A percentile compares a stretch with the other conserved stretches of the same genome.
phyloP scores from a whole-genome alignment of 2,113 vertebrate genomes.

The Ctenomys sociabilis region DNA sequence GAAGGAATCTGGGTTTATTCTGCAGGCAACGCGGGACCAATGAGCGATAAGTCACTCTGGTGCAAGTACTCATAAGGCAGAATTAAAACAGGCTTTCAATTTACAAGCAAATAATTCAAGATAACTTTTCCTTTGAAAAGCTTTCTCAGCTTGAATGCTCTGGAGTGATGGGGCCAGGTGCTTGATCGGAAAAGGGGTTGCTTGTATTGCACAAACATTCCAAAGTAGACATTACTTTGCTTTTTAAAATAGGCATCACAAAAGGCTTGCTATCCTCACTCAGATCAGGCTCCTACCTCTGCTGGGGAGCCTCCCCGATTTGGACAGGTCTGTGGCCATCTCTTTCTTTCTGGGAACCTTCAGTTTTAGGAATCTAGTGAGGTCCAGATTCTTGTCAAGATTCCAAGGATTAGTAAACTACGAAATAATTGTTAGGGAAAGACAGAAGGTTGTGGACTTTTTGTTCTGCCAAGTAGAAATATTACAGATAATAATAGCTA shows the following conservation, averaged over 20 bases:
- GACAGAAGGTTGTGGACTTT: background rate
- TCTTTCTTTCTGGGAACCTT: background rate
- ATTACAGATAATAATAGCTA: slow-evolving; percentile 20
- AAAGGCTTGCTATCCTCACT: background rate
- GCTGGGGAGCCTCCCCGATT: background rate
- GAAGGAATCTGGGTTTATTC: background rate
- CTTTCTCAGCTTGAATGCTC: slow-evolving; percentile 19
- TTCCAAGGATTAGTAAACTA: background rate
- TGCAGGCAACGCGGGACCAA: background rate
- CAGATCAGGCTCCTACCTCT: background rate
- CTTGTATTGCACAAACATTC: background rate
- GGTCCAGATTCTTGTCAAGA: slow-evolving; percentile 1
- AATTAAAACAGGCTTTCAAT: slow-evolving; percentile 50
- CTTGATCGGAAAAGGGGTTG: background rate
- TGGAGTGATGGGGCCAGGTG: background rate
- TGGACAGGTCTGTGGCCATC: background rate
- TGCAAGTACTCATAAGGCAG: background rate
- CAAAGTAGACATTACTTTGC: background rate
- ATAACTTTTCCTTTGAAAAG: background rate
- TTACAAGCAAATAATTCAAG: slow-evolving; percentile 42
- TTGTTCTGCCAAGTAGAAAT: slow-evolving; percentile 44
- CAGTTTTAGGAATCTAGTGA: background rate
- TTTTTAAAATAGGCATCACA: background rate
- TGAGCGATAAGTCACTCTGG: background rate
- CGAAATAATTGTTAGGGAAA: background rate